Percentiles rank a stretch among this genome's conserved stretches.
Evolutionary conservation across 2,113 vertebrate species (phyloP).

Genomic region (Apodemus sylvaticus): DNA sequence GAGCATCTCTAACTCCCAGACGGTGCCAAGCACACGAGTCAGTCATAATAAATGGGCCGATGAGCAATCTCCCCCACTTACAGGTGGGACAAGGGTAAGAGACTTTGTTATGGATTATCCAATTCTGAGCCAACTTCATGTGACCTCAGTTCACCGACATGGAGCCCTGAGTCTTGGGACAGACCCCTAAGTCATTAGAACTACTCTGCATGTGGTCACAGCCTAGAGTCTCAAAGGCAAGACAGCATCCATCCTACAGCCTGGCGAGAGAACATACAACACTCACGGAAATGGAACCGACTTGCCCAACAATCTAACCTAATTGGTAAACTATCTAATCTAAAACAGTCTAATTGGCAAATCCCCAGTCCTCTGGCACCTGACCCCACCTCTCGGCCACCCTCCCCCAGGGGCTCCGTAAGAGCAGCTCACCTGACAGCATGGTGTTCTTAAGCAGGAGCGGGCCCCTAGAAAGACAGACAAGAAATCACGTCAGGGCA

Average conservation of each 20-base stretch:
- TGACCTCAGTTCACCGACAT: neutral
- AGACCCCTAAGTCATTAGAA: neutral
- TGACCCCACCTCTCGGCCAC: neutral
- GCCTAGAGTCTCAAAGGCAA: neutral
- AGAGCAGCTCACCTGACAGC: slow-evolving; percentile 59
- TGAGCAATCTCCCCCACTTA: neutral
- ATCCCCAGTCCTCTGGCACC: neutral
- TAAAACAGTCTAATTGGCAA: too few species aligned
- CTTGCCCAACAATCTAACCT: neutral
- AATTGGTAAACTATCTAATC: neutral
- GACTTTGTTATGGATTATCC: neutral
- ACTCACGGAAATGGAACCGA: neutral
- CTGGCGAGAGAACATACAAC: neutral
- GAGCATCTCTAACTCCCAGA: neutral
- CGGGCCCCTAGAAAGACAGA: slow-evolving; percentile 42
- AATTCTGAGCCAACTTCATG: neutral
- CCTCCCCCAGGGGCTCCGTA: neutral
- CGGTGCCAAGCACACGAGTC: neutral
- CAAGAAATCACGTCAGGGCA: slow-evolving; percentile 17
- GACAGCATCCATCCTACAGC: neutral
- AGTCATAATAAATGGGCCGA: neutral
- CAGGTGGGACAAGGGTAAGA: neutral
- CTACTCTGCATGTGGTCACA: neutral
- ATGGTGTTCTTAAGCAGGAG: slow-evolving; percentile 73
- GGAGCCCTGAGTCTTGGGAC: neutral